Evolutionary conservation across 2,888 invertebrate species (phyloP), one percentile per base, ranked within the genome.

Genomic region (Lampropteryx suffumata): DNA sequence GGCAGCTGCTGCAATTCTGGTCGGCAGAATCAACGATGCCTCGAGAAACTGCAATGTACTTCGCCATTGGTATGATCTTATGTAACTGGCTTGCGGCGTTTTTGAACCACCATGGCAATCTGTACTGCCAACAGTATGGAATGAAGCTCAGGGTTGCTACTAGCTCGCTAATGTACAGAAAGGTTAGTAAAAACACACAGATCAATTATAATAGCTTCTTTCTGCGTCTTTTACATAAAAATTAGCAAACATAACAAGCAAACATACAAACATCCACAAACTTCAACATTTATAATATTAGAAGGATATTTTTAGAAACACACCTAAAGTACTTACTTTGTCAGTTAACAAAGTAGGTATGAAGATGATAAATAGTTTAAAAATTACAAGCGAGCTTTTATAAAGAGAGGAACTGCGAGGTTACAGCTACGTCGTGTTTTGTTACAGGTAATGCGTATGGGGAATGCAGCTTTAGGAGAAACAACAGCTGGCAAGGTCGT

Each of bases 401-500:
- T n/a, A n/a, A n/a, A n/a, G n/a, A n/a, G n/a, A n/a, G n/a, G n/a
- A n/a, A n/a, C n/a, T n/a, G n/a, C n/a, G n/a, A n/a, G n/a, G n/a
- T n/a, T n/a, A n/a, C n/a, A n/a, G n/a, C n/a, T n/a, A n/a, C n/a
- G n/a, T n/a, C n/a, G n/a, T n/a, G n/a, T 4, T 40, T 12, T 43
- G 12, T 91, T 92, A 62, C 54, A 87, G 88, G 80, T 90, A 61
- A 89, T 90, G 89, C 80, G 87, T 0, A 86, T 90, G 85, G 82
- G 82, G 58, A 87, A 87, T 49, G 74, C 81, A 0, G 94, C 97
- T 0, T 77, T 97, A 29, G 94, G 95, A 0, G 93, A 96, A 70
- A 97, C 97, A 0, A 95, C 97, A 0, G 94, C 94, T 0, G 97
- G 97, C 0, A 96, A 97, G 81, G 94, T 98, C 24, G 95, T 97